Evolutionary conservation across 1,140 invertebrate species (phyloP).

Genomic region (Eriocheir sinensis): DNA sequence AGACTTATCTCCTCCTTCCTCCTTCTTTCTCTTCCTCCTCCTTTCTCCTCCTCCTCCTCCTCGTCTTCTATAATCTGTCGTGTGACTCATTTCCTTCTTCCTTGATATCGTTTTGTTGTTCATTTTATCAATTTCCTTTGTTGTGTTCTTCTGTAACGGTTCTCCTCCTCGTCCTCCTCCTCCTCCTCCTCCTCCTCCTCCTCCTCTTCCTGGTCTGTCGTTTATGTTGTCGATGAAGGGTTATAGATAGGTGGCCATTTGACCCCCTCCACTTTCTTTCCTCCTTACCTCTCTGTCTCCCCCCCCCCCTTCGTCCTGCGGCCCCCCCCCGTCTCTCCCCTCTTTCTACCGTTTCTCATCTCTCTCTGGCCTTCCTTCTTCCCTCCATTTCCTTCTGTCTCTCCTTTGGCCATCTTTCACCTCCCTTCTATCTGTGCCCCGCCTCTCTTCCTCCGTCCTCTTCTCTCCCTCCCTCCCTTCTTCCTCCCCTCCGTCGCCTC

Average conservation of each 20-base stretch:
- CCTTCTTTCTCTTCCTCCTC: neutral
- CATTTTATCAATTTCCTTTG: neutral
- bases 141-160: neutral
- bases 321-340: neutral
- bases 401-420: too few relatives aligned
- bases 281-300: too few relatives aligned
- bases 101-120: too few relatives aligned
- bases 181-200: neutral
- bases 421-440: too few relatives aligned
- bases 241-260: too few relatives aligned
- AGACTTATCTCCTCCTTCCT: neutral
- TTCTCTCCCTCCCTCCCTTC: too few relatives aligned
- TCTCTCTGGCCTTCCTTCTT: neutral
- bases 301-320: neutral
- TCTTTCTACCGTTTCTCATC: neutral
- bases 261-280: too few relatives aligned
- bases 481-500: neutral
- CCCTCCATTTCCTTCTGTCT: neutral
- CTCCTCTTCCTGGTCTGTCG: neutral
- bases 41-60: neutral
- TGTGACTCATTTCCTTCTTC: too few relatives aligned
- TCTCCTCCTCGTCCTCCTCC: neutral
- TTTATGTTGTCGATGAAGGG: too few relatives aligned
- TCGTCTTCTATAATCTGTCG: neutral
- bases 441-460: too few relatives aligned